phyloP scores from a whole-genome alignment of 2,888 invertebrate genomes.

The Hermodice carunculata region DNA sequence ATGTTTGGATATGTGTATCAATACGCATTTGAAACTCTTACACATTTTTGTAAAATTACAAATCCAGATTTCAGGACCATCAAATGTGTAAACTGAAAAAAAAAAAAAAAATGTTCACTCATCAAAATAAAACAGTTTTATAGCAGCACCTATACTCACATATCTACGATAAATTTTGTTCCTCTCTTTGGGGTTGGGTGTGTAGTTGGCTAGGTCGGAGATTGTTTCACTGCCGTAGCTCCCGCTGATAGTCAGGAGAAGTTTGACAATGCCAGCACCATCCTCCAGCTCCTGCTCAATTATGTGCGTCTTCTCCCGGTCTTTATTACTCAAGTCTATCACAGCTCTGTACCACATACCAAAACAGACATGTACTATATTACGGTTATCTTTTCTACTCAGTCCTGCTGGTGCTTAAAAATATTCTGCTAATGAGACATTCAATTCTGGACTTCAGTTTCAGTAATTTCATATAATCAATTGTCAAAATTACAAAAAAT shows the following conservation, averaged over 20 bases:
- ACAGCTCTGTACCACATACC: conserved; percentile 80
- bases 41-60: conserved; percentile 29
- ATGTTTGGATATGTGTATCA: too few species aligned
- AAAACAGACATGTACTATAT: too few species aligned
- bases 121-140: background rate
- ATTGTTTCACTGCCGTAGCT: conserved; percentile 94
- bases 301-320: conserved; percentile 91
- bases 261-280: conserved; percentile 82
- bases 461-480: too few species aligned
- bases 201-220: conserved; percentile 86
- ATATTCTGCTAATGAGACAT: too few species aligned
- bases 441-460: too few species aligned
- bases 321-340: conserved; percentile 86
- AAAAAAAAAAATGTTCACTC: background rate
- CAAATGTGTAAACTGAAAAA: too few species aligned
- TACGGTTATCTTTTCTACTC: too few species aligned
- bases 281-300: conserved; percentile 92
- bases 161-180: conserved; percentile 78
- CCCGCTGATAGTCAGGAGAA: conserved; percentile 94
- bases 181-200: conserved; percentile 82
- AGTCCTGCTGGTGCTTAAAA: too few species aligned
- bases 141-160: conserved; percentile 72
- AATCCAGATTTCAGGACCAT: background rate
- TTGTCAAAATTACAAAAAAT: too few species aligned
- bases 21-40: too few species aligned